Evolutionary conservation across 2,888 invertebrate species (phyloP).

Genomic region (Drosophila diplacantha): DNA sequence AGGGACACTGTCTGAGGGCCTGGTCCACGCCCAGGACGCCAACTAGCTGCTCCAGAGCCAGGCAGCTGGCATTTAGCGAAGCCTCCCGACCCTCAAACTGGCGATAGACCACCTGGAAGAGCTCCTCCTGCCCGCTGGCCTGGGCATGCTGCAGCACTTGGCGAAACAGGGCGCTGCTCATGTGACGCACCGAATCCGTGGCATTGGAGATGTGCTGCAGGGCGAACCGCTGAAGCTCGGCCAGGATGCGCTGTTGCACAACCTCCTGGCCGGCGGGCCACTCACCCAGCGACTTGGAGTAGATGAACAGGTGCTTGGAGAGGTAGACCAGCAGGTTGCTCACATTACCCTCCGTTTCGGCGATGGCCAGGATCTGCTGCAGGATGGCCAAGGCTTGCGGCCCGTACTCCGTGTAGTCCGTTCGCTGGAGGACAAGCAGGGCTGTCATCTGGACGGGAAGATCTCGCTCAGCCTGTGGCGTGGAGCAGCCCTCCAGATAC

Average conservation of each 20-base stretch:
- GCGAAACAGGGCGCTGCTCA: constrained; percentile 79
- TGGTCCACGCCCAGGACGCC: constrained; percentile 61
- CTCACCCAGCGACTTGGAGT: constrained; percentile 49
- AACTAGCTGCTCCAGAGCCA: constrained; percentile 68
- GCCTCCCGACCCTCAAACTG: constrained; percentile 58
- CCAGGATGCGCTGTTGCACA: constrained; percentile 62
- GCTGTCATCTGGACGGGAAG: constrained; percentile 71
- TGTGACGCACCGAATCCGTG: constrained; percentile 83
- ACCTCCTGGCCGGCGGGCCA: not conserved
- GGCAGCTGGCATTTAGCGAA: constrained; percentile 64
- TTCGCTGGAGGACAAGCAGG: constrained; percentile 65
- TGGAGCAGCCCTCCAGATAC: constrained; percentile 54
- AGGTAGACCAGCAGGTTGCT: constrained; percentile 69
- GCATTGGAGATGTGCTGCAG: constrained; percentile 82
- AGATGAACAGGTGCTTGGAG: constrained; percentile 66
- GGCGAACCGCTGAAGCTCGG: constrained; percentile 77
- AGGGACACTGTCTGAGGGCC: constrained; percentile 57
- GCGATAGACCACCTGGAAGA: constrained; percentile 63
- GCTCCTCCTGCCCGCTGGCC: constrained; percentile 55
- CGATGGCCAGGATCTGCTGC: constrained; percentile 53
- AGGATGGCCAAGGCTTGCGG: constrained; percentile 57
- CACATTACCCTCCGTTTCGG: constrained; percentile 55
- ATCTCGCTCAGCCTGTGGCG: constrained; percentile 36
- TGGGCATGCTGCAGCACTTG: constrained; percentile 77
- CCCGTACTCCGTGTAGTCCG: constrained; percentile 54